Evolutionary conservation across 2,113 vertebrate genomes (phyloP).

Genomic region (Notarius lentiginosus): DNA sequence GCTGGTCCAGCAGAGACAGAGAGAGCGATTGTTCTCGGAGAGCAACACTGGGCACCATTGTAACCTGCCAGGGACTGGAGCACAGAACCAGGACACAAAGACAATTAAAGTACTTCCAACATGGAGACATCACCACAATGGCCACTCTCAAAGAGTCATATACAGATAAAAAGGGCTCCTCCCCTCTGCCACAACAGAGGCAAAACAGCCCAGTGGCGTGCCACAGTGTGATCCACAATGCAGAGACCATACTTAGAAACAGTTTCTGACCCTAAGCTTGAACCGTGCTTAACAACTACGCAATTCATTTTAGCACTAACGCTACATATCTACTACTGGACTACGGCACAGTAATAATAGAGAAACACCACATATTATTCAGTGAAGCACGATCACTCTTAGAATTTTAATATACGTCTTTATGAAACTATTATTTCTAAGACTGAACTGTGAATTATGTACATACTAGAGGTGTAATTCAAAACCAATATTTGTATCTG

Average conservation of each 20-base stretch:
- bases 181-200: constrained; percentile 48
- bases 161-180: constrained; percentile 67
- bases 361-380: background rate
- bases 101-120: constrained; percentile 78
- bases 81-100: constrained; percentile 67
- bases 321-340: background rate
- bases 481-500: background rate
- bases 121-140: constrained; percentile 72
- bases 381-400: background rate
- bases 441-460: background rate
- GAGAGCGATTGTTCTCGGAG: constrained; percentile 73
- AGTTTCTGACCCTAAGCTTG: background rate
- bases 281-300: background rate
- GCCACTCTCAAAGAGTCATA: constrained; percentile 61
- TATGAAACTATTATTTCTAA: background rate
- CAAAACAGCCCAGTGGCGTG: constrained; percentile 2
- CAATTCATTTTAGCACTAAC: background rate
- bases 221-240: constrained; percentile 12
- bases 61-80: constrained; percentile 78
- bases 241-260: background rate
- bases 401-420: background rate
- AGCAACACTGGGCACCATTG: constrained; percentile 83
- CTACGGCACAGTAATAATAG: background rate
- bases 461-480: background rate
- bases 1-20: constrained; percentile 46